Percentiles rank a stretch among this genome's conserved stretches.
Conservation (phyloP, 1,140 invertebrate species). For the Euborellia annulipes region DNA sequence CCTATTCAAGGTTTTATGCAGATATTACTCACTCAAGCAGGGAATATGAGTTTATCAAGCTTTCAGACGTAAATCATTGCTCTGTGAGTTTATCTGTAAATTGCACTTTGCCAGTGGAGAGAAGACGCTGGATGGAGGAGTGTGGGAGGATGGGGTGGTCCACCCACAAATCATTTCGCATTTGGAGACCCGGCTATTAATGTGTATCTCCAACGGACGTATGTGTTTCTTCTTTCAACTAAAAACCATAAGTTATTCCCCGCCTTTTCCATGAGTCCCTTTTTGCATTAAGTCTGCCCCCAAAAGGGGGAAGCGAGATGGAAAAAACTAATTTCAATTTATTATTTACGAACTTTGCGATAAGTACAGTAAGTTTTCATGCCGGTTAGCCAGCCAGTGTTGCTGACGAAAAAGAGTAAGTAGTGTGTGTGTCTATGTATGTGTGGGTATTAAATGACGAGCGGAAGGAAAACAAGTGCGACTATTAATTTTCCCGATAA, state of each 20-base stretch:
- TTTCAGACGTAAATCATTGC: conserved; percentile 29
- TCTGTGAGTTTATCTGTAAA: conserved; percentile 28
- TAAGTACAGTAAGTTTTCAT: conserved; percentile 6
- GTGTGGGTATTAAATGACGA: conserved; percentile 7
- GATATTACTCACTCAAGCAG: conserved; percentile 31
- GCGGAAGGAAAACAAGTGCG: conserved; percentile 11
- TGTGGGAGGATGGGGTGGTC: neutral
- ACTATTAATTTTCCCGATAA: conserved; percentile 17
- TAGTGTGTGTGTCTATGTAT: conserved; percentile 3
- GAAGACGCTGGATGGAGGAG: neutral
- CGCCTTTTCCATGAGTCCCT: neutral
- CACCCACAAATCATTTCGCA: conserved; percentile 14
- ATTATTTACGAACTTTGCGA: conserved; percentile 14
- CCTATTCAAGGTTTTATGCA: conserved; percentile 30
- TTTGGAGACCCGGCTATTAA: conserved; percentile 14
- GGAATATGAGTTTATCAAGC: conserved; percentile 31
- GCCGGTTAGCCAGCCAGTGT: neutral
- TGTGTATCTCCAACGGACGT: conserved; percentile 4
- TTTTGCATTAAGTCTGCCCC: conserved; percentile 4
- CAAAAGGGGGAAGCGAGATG: neutral
- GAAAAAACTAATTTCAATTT: conserved; percentile 12
- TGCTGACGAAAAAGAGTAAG: conserved; percentile 8
- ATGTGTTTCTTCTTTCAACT: conserved; percentile 8
- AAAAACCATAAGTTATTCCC: conserved; percentile 8
- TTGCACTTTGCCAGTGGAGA: conserved; percentile 24